Base-by-base conservation (phyloP, 2,113 vertebrate species). In the Eonycteris spelaea region DNA sequence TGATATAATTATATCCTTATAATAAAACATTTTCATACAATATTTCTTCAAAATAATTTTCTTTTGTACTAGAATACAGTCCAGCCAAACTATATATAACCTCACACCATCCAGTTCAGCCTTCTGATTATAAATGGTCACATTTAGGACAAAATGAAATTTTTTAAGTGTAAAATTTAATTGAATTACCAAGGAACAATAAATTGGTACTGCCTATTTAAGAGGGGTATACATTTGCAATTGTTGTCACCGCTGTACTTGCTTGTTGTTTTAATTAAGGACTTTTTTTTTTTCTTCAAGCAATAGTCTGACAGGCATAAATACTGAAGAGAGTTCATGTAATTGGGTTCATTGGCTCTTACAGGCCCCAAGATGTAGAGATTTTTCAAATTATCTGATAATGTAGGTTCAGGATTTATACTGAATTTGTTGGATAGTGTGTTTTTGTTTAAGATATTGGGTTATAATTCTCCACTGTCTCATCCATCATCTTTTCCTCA, bases 401-500 rank as follows among this genome's bases (percentile, higher is more conserved):
- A 73, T 63, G 24, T 57, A 33, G 6, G 7, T 40, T 94, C 14
- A 55, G 55, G 73, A 73, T 86, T 85, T 83, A 61, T 55, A 61
- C 19, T 63, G 28, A 90, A 67, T 86, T 80, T 75, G 16, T 22
- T 84, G 18, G n/a, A 59, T 6, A 55, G 67, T 90, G 10, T 22
- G 65, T 84, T 74, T 82, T 68, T 48, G 19, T 74, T 93, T 91
- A 97, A 74, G 57, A 67, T 82, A 61, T n/a, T 51, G 48, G 65
- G 10, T 40, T 57, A n/a, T 75, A 35, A 71, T 55, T 12, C 70
- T 68, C 38, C 33, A 87, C 12, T 63, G 19, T 18, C 22, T 59
- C 65, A 96, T 77, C 14, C 55, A 89, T 94, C 87, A 86, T 83
- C 30, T 80, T 67, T 78, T 90, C 30, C 59, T 90, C 51, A 43